phyloP scores from a whole-genome alignment of 2,113 vertebrate species.

The Elephas maximus region DNA sequence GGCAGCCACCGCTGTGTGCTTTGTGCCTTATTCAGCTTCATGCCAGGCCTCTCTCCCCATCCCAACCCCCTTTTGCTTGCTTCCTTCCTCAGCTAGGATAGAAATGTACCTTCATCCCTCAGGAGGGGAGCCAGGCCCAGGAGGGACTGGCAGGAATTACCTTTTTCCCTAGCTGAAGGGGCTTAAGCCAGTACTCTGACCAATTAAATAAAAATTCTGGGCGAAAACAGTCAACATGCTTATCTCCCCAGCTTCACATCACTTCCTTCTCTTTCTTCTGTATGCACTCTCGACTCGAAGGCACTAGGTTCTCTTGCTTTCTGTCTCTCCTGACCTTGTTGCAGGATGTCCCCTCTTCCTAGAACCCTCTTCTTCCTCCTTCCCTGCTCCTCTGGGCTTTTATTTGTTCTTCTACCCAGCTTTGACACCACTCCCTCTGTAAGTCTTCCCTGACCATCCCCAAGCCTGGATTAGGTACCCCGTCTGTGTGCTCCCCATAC shows the following conservation, averaged over 20 bases:
- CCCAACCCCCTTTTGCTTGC: neutral
- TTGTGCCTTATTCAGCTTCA: neutral
- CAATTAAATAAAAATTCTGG: neutral
- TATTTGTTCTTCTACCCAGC: neutral
- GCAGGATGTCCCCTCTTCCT: neutral
- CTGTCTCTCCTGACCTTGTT: neutral
- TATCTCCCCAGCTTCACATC: neutral
- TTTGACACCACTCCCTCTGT: neutral
- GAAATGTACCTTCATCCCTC: neutral
- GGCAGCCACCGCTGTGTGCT: neutral
- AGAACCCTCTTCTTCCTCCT: neutral
- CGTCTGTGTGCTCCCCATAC: neutral
- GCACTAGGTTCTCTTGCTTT: too few species aligned
- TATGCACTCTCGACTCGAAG: too few species aligned
- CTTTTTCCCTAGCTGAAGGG: neutral
- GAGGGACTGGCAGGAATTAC: neutral
- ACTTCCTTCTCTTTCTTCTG: neutral
- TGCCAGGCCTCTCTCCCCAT: neutral
- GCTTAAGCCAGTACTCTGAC: neutral
- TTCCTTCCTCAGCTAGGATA: neutral
- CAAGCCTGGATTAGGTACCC: too few species aligned
- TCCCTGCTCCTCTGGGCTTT: neutral
- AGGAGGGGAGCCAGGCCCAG: neutral
- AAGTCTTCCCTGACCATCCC: neutral
- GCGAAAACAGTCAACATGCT: neutral